Evolutionary conservation across 1,140 invertebrate genomes (phyloP), one percentile per base, ranked within the genome.

Genomic region (Metopolophium dirhodum): DNA sequence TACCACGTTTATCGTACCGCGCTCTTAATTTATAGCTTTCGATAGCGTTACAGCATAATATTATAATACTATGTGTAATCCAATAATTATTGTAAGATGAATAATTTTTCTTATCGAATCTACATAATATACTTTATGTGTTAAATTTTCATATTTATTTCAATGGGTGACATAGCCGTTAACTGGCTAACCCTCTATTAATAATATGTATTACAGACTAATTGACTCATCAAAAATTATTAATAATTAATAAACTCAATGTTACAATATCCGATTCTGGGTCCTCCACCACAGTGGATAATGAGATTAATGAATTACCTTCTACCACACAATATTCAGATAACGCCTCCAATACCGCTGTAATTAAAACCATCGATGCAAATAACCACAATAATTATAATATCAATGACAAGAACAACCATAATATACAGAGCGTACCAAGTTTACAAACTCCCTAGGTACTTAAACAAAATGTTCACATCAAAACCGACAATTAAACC

Each of bases 331-430:
- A 77, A 18, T n/a, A 77, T n/a, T 77, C 61, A 77, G n/a, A 77
- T 77, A 77, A 77, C 61, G 61, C 61, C 61, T 77, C 6, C 61
- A n/a, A 77, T 77, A 77, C 14, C 30, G 6, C 61, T 7, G n/a
- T 77, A 77, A 77, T 77, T 77, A 77, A 77, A 77, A 77, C 14
- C 14, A 77, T 77, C n/a, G 30, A n/a, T 77, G 30, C 61, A 77
- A 77, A 77, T 77, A 77, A 77, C 61, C 30, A 77, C 61, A 77
- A n/a, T 77, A 77, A n/a, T 77, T 77, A 77, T 18, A 77, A 77
- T 77, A 77, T n/a, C 30, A 77, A 77, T 77, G 14, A 77, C 61
- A n/a, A 77, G 61, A 77, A 77, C 61, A 18, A 4, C 4, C 61
- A n/a, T 61, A n/a, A n/a, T n/a, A 77, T n/a, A 68, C 61, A 77